Base-by-base conservation (phyloP, 2,797 vertebrate genomes). In the Thaleichthys pacificus region DNA sequence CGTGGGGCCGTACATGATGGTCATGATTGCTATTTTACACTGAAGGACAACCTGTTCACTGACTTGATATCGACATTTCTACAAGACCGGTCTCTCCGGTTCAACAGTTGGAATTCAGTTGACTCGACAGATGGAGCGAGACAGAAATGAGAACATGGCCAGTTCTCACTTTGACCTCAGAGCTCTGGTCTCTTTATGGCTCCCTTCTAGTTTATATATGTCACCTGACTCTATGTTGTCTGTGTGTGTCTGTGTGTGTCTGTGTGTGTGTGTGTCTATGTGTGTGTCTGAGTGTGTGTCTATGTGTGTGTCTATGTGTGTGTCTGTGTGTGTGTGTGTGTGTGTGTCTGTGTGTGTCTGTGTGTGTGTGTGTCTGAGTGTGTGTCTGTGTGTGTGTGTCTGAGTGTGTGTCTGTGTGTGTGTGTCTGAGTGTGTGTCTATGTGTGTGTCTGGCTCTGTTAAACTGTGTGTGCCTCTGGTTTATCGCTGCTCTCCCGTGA, bases 401-500 rank as follows among this genome's bases (percentile, higher is more conserved):
- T 38, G n/a, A n/a, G n/a, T n/a, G 5, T 38, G 35, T 8, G 7
- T 9, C 1, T 8, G 35, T 9, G n/a, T 9, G 11, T 38, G 7
- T 11, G 5, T n/a, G 5, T n/a, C n/a, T 6, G 63, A 58, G 24
- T 47, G 63, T 71, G 69, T 47, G 30, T 57, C 35, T 58, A 58
- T 69, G 49, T n/a, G 58, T 54, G 38, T 70, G 35, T 71, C 49
- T 47, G 42, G 0, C 47, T 24, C 57, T 14, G 47, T 24, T 17
- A 17, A 56, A n/a, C 47, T 38, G 24, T 63, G 8, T 67, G 42
- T 57, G 49, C 54, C 11, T 26, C n/a, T 58, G 51, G 66, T 77
- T 75, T 77, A 71, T 77, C 15, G 1, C 21, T 61, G 47, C 42
- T 42, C 61, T 72, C 72, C 30, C 38, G 3, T 57, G 62, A 66